Conservation (phyloP, 2,797 vertebrate species). For the Acomys russatus region DNA sequence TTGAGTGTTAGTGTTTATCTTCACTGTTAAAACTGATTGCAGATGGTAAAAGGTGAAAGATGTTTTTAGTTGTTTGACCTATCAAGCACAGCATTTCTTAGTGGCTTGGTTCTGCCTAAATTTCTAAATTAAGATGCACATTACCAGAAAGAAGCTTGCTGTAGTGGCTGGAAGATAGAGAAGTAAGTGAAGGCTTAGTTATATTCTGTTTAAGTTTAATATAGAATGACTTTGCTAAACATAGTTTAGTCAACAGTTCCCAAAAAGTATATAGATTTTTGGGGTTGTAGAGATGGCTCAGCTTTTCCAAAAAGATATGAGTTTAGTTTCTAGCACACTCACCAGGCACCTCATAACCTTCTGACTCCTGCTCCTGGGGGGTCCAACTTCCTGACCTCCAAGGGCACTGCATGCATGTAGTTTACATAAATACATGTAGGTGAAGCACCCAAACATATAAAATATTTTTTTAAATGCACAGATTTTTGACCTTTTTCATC, state of each 20-base stretch:
- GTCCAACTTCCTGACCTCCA: not conserved
- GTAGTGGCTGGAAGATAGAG: conserved; percentile 1
- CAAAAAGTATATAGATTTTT: conserved; percentile 3
- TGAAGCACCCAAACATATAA: not conserved
- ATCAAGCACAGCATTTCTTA: not conserved
- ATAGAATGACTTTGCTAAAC: conserved; percentile 27
- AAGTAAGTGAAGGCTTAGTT: conserved; percentile 49
- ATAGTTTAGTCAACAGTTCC: conserved; percentile 7
- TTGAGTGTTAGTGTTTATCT: conserved; percentile 18
- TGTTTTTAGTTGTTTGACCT: conserved; percentile 49
- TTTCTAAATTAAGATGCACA: not conserved
- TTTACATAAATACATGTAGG: not conserved
- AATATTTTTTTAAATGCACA: not conserved
- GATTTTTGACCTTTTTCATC: not conserved
- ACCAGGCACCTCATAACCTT: not conserved
- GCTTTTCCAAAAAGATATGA: not conserved
- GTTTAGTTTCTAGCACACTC: not conserved
- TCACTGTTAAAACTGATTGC: conserved; percentile 21
- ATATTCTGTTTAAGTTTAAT: conserved; percentile 45
- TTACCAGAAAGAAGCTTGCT: conserved; percentile 47
- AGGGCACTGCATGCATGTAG: not conserved
- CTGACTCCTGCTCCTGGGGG: not conserved
- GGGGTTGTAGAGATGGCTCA: not conserved
- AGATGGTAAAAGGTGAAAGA: conserved; percentile 23
- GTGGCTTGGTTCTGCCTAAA: not conserved